Conservation (phyloP, 2,113 vertebrate genomes). For the Cathartes aura region DNA sequence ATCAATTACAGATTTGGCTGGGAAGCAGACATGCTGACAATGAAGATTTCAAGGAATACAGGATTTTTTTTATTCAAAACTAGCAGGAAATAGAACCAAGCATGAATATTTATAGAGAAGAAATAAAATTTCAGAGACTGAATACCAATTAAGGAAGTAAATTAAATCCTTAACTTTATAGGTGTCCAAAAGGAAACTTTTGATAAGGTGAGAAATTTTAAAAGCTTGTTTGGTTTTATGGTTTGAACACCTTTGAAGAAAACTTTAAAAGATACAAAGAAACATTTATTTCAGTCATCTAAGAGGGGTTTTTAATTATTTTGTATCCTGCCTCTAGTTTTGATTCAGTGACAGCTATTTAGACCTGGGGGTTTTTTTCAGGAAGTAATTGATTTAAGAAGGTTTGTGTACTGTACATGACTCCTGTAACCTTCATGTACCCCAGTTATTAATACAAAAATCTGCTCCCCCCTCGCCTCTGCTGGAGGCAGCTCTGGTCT, state of each 20-base stretch:
- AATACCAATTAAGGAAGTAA: background rate
- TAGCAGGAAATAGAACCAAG: background rate
- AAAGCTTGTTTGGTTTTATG: background rate
- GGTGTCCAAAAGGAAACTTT: background rate
- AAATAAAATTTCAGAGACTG: background rate
- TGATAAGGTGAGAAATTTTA: background rate
- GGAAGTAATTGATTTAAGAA: background rate
- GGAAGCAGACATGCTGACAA: background rate
- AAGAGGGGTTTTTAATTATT: background rate
- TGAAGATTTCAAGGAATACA: background rate
- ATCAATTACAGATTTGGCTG: background rate
- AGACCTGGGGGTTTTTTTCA: background rate
- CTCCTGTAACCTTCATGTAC: background rate
- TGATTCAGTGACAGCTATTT: background rate
- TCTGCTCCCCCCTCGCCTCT: background rate
- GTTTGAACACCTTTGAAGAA: background rate
- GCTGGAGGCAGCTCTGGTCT: background rate
- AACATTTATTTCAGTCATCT: background rate
- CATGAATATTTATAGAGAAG: constrained; percentile 15
- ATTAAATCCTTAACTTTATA: background rate
- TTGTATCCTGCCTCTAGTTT: background rate
- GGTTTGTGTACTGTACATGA: background rate
- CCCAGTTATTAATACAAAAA: background rate
- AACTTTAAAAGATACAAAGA: background rate
- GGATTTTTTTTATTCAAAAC: background rate